Evolutionary conservation across 2,888 invertebrate genomes (phyloP).

Genomic region (Nephrotoma appendiculata): DNA sequence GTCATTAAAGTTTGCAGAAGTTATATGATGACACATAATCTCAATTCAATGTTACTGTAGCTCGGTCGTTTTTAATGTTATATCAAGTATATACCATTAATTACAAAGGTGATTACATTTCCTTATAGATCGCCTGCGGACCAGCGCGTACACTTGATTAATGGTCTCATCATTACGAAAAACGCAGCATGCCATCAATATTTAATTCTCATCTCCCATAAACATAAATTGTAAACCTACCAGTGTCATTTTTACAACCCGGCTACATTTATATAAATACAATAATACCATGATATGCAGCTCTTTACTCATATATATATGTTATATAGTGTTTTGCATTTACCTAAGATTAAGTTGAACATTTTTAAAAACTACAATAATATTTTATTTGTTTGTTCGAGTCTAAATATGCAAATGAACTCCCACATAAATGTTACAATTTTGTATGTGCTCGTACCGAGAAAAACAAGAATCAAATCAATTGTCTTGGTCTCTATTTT

Average conservation of each 20-base stretch:
- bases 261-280: no score
- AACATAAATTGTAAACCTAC: no score
- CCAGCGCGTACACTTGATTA: background rate
- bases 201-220: background rate
- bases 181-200: background rate
- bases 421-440: background rate
- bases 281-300: no score
- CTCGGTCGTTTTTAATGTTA: no score
- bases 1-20: background rate
- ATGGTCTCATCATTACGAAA: background rate
- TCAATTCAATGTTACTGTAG: background rate
- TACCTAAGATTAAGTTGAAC: background rate
- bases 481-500: background rate
- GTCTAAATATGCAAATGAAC: background rate
- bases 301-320: no score
- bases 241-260: no score
- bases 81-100: background rate
- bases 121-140: background rate
- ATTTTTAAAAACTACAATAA: no score
- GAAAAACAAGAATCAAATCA: background rate
- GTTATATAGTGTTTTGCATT: background rate
- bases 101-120: background rate
- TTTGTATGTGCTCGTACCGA: background rate
- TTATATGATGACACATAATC: background rate
- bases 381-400: background rate